Conservation (phyloP, 2,113 vertebrate genomes). For the Felis catus region F.catus_Fca126_mat1.0 CM031411.1:10042001-10042500, state of each 20-base stretch:
- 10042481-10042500: not conserved
- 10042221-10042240: not conserved
- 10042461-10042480: not conserved
- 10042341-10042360: not conserved
- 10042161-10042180: not conserved
- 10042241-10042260: not conserved
- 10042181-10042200: not conserved
- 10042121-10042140: not conserved
- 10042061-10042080: not conserved
- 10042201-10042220: not conserved
- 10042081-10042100: not conserved
- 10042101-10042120: not conserved
- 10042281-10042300: not conserved
- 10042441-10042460: not conserved
- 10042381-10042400: not conserved
- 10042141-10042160: not conserved
- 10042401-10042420: not conserved
- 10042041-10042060: not conserved
- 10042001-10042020: not conserved
- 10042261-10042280: not conserved
- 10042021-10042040: not conserved
- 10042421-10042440: not conserved
- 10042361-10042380: not conserved
- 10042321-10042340: not conserved
- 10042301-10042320: not conserved